Conservation (phyloP, 2,113 vertebrate species). For the Probosciger aterrimus region DNA sequence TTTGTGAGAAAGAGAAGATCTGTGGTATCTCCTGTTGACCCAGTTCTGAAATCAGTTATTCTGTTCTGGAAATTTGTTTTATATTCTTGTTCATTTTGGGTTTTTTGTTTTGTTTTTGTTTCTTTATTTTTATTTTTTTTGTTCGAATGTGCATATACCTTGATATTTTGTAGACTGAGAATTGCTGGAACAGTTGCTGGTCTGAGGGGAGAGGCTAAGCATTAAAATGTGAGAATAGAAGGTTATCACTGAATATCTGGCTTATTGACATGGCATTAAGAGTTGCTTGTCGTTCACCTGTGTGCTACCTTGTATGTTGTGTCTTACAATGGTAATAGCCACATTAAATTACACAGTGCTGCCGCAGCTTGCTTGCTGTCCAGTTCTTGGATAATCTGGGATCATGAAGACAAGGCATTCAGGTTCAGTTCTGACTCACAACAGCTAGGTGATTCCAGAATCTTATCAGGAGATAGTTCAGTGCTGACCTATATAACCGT, state of each 20-base stretch:
- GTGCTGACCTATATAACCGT: background rate
- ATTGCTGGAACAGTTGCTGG: background rate
- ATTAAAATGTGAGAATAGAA: background rate
- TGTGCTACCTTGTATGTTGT: rapidly evolving
- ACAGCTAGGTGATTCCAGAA: rapidly evolving
- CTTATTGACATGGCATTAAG: background rate
- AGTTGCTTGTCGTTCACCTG: background rate
- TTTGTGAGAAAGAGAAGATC: background rate
- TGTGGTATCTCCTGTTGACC: background rate
- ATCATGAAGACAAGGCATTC: background rate
- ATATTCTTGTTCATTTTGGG: background rate
- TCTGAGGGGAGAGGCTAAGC: background rate
- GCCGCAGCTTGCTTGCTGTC: background rate
- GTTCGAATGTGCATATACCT: rapidly evolving
- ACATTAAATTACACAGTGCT: background rate
- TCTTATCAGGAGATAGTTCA: background rate
- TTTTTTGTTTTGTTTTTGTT: no score
- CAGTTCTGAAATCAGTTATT: background rate
- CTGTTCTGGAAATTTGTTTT: background rate
- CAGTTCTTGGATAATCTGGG: background rate
- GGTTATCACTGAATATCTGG: background rate
- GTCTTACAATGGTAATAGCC: background rate
- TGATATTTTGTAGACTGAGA: background rate
- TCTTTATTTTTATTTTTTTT: background rate
- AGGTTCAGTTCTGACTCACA: background rate